A percentile compares a stretch with the other conserved stretches of the same genome.
Conservation (phyloP, 2,113 vertebrate species). For the Anseranas semipalmata region DNA sequence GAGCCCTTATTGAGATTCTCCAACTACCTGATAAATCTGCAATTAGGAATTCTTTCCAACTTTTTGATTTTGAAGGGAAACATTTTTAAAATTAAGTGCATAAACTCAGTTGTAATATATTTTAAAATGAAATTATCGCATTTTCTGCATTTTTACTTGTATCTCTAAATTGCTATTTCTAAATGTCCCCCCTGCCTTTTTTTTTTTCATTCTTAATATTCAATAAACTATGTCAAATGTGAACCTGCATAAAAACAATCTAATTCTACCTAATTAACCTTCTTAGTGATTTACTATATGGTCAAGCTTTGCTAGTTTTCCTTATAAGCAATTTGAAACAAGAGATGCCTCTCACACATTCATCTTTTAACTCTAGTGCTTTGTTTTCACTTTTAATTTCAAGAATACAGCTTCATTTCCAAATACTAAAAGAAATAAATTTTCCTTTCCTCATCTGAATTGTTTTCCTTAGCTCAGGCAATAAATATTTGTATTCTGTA, state of each 20-base stretch:
- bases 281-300: not conserved
- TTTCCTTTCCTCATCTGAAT: conserved; percentile 8
- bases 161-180: not conserved
- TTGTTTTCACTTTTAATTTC: not conserved
- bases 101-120: not conserved
- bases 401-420: not conserved
- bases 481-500: conserved; percentile 59
- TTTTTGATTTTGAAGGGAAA: not conserved
- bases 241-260: not conserved
- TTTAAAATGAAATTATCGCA: not conserved
- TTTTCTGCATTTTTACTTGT: not conserved
- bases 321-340: not conserved
- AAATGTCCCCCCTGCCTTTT: not conserved
- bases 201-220: not conserved
- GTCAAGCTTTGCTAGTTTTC: not conserved
- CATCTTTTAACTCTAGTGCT: not conserved
- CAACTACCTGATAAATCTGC: not conserved
- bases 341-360: not conserved
- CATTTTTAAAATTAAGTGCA: not conserved
- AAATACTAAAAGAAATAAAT: not conserved
- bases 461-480: conserved; percentile 8
- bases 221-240: not conserved
- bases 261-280: not conserved
- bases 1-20: not conserved
- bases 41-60: not conserved